Base-by-base conservation (phyloP, 2,888 invertebrate species). In the Volucella zonaria region DNA sequence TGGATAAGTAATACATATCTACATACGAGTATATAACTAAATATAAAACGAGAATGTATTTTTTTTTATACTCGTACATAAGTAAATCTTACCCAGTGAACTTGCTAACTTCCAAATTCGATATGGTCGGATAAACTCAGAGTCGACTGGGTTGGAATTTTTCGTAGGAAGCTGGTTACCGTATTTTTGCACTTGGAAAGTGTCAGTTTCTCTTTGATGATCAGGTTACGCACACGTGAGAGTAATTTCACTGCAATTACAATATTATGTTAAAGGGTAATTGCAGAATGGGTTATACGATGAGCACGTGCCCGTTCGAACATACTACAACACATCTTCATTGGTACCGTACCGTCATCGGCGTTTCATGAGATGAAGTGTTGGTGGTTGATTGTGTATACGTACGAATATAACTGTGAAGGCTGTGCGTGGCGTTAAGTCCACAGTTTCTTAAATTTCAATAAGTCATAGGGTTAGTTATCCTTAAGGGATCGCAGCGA, bases 211-310 rank as follows among this genome's bases (percentile, higher is more conserved):
- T 58, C 83, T 86, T 86, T 88, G 89, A 89, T 89, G 91, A 91
- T 91, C 91, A 89, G 89, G 91, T 91, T 91, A 91, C 91, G 87
- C 87, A 89, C 91, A 91, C 91, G 91, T 91, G 91, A 90, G 90
- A 90, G 91, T 91, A 91, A 91, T 91, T 91, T 91, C 89, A 88
- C 89, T 90, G 91, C 91, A 91, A 91, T 91, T 91, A 91, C 90
- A 92, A 91, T 91, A 90, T 81, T 77, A 85, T 87, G 88, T 88
- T 89, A 91, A 91, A 90, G 91, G 91, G 92, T 91, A 91, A 91
- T 91, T 90, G 89, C 88, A 89, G 91, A 89, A 89, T 89, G 89
- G 87, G 87, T 89, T 88, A 82, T 85, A 86, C 81, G 82, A 83
- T 66, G 73, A 43, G 58, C 85, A 81, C 81, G 85, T 85, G 81